These are phyloP conservation scores for Corynorhinus townsendii DNA, from an alignment of 2,113 vertebrate species.

Conservation along the genomic window DNA sequence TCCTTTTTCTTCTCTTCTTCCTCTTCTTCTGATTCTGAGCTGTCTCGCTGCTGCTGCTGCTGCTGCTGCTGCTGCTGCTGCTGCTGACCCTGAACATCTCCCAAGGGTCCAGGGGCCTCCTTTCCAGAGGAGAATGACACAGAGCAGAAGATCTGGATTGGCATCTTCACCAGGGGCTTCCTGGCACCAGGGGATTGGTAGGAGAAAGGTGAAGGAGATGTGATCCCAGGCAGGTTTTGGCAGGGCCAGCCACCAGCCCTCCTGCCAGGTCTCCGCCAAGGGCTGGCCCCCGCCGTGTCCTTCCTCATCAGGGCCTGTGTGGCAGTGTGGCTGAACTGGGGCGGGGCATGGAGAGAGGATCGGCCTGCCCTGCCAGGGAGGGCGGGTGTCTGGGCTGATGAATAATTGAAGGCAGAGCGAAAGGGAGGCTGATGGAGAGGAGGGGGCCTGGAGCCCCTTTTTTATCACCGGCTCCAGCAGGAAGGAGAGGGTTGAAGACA, in stretches of 20 bases:
- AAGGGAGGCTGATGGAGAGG: conserved; percentile 55
- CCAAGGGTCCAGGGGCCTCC: conserved; percentile 72
- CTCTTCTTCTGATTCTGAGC: conserved; percentile 73
- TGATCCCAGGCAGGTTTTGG: not conserved
- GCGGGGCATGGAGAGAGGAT: conserved; percentile 25
- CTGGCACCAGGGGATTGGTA: not conserved
- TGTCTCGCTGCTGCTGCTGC: conserved; percentile 19
- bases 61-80: conserved; percentile 39
- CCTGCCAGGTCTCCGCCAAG: not conserved
- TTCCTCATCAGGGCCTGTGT: not conserved
- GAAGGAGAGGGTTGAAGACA: not conserved
- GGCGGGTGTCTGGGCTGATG: conserved; percentile 36
- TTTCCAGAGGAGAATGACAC: conserved; percentile 91
- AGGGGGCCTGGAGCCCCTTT: conserved; percentile 21
- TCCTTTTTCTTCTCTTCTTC: conserved; percentile 74
- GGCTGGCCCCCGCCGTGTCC: not conserved
- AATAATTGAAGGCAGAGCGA: conserved; percentile 65
- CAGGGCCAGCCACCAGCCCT: not conserved
- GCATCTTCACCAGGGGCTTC: conserved; percentile 81
- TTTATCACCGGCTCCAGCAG: not conserved
- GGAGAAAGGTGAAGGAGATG: not conserved
- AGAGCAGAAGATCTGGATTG: conserved; percentile 95
- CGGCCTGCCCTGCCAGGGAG: not conserved
- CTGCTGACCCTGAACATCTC: conserved; percentile 55
- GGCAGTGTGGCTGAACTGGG: conserved; percentile 19